Percentiles rank a stretch among this genome's conserved stretches.
phyloP scores from a whole-genome alignment of 2,888 invertebrate species.

The Agriopis aurantiaria region DNA sequence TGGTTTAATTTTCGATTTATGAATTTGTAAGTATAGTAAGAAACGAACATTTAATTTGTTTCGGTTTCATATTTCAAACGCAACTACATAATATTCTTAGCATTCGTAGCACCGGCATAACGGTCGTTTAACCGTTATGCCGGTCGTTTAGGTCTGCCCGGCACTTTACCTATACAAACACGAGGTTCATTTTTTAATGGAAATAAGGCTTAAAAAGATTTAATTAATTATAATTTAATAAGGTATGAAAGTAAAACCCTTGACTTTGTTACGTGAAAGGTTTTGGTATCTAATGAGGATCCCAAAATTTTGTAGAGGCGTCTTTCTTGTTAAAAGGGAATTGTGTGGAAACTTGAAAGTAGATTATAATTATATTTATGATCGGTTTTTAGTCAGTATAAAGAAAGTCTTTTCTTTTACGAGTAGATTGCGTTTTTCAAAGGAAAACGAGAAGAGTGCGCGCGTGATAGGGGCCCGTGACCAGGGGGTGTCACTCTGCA shows the following conservation, averaged over 20 bases:
- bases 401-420: not conserved
- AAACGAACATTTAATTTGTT: too few species aligned
- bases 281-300: conserved; percentile 1
- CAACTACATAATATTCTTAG: too few species aligned
- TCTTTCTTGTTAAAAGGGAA: not conserved
- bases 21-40: too few species aligned
- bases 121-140: not conserved
- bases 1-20: too few species aligned
- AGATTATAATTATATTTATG: not conserved
- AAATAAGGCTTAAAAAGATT: conserved; percentile 26
- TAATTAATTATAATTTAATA: conserved; percentile 31
- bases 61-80: too few species aligned
- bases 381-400: not conserved
- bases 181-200: conserved; percentile 17
- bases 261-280: conserved; percentile 14
- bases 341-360: not conserved
- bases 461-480: too few species aligned
- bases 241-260: conserved; percentile 23
- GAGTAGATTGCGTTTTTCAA: not conserved
- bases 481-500: too few species aligned
- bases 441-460: too few species aligned
- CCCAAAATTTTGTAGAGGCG: not conserved
- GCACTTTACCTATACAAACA: conserved; percentile 7
- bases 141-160: not conserved
- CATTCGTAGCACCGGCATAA: not conserved